Evolutionary conservation across 2,797 vertebrate genomes (phyloP).

Genomic region (Coregonus ussuriensis): DNA sequence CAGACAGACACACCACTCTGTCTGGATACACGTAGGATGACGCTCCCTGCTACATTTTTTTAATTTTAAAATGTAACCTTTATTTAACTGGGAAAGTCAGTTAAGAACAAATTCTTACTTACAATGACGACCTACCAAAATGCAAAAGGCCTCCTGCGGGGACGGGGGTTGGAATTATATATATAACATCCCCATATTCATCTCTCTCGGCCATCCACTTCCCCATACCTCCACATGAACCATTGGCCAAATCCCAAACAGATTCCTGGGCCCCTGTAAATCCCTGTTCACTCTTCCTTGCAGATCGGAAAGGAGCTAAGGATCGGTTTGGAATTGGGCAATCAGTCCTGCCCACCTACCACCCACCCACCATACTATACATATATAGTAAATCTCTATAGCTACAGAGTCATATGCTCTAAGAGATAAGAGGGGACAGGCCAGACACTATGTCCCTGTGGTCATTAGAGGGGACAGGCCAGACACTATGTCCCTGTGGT

Average conservation of each 20-base stretch:
- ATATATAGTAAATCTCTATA: conserved; percentile 26
- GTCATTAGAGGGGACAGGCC: conserved; percentile 59
- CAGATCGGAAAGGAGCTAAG: background rate
- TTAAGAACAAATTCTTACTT: too few relatives aligned
- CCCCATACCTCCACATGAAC: conserved; percentile 6
- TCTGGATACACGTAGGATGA: background rate
- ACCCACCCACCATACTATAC: background rate
- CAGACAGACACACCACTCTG: conserved; percentile 6
- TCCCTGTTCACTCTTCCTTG: background rate
- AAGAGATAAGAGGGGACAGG: conserved; percentile 54
- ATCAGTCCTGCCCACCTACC: background rate
- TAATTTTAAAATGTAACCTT: too few relatives aligned
- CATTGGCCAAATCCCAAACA: background rate
- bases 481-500: conserved; percentile 50
- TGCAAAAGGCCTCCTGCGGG: too few relatives aligned
- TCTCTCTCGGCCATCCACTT: conserved; percentile 2
- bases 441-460: conserved; percentile 52
- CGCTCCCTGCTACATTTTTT: too few relatives aligned
- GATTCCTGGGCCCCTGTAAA: background rate
- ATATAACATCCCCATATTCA: conserved; percentile 1
- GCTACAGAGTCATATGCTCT: conserved; percentile 37
- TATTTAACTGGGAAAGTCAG: too few relatives aligned
- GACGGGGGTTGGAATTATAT: too few relatives aligned
- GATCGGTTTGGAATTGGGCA: background rate
- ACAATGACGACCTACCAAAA: too few relatives aligned